Percentiles rank a stretch among this genome's conserved stretches.
phyloP scores from a whole-genome alignment of 2,113 vertebrate species.

The Anas platyrhynchos region DNA sequence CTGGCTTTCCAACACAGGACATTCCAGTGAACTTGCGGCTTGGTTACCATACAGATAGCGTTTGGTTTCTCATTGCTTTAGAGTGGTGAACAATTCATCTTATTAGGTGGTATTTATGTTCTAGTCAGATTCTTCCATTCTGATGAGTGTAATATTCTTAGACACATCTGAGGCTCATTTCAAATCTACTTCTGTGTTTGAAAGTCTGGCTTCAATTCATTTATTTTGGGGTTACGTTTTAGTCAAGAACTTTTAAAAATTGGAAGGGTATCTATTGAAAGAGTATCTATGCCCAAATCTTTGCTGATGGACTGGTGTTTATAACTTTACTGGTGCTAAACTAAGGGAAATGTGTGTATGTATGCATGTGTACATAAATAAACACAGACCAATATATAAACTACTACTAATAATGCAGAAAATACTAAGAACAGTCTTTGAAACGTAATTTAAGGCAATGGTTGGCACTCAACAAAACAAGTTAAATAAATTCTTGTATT shows the following conservation, averaged over 20 bases:
- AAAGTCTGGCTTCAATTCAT: not conserved
- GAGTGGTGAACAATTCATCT: constrained; percentile 11
- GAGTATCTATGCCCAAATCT: not conserved
- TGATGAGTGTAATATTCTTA: not conserved
- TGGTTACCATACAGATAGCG: not conserved
- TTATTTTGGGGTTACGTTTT: not conserved
- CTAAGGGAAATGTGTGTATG: not conserved
- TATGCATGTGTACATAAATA: not conserved
- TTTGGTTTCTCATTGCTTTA: constrained; percentile 64
- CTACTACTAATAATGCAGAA: not conserved
- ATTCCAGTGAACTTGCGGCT: not conserved
- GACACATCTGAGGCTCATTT: not conserved
- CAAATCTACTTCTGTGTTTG: not conserved
- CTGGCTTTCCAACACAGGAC: not conserved
- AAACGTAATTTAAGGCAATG: not conserved
- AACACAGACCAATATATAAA: not conserved
- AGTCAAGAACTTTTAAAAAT: not conserved
- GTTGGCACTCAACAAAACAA: not conserved
- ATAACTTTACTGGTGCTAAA: not conserved
- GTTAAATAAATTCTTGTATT: not conserved
- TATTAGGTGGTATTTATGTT: not conserved
- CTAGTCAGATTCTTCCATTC: not conserved
- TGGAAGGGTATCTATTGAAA: not conserved
- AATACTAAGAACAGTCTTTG: not conserved
- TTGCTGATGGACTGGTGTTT: not conserved